Percentiles rank a stretch among this genome's conserved stretches.
These are phyloP conservation scores for Smithornis capensis DNA, from an alignment of 2,113 vertebrate species.

Conservation along the genomic window DNA sequence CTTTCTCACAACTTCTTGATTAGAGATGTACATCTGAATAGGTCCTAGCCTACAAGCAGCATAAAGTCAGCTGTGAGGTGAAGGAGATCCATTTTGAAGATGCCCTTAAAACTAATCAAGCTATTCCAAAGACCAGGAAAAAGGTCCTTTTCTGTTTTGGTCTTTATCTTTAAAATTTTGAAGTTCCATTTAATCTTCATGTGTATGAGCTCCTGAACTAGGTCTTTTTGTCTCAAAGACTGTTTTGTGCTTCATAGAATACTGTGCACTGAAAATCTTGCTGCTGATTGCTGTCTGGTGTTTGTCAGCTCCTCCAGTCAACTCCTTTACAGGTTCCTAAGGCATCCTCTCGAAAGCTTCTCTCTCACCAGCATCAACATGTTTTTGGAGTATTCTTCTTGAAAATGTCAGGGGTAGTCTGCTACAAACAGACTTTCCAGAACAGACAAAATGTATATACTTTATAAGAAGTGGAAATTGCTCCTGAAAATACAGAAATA, in stretches of 20 bases:
- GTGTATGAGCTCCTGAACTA: neutral
- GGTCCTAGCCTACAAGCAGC: neutral
- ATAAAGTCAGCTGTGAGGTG: neutral
- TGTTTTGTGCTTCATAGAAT: neutral
- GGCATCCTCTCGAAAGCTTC: neutral
- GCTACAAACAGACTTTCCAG: neutral
- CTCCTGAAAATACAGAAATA: neutral
- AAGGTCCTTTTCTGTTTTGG: neutral
- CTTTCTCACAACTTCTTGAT: neutral
- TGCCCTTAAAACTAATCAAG: neutral
- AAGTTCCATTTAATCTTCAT: neutral
- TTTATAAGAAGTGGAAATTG: neutral
- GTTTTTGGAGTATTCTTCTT: neutral
- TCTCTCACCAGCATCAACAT: neutral
- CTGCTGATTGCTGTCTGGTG: neutral
- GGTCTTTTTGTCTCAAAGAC: neutral
- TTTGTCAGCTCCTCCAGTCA: neutral
- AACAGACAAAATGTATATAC: neutral
- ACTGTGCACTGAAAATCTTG: neutral
- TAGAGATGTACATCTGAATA: neutral
- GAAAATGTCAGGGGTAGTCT: neutral
- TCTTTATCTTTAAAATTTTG: neutral
- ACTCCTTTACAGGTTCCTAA: neutral
- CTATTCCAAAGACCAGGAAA: neutral
- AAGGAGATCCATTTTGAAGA: neutral